Conservation (phyloP, 37 sponge, comb jelly and placozoan species). For the Spongilla lacustris region DNA sequence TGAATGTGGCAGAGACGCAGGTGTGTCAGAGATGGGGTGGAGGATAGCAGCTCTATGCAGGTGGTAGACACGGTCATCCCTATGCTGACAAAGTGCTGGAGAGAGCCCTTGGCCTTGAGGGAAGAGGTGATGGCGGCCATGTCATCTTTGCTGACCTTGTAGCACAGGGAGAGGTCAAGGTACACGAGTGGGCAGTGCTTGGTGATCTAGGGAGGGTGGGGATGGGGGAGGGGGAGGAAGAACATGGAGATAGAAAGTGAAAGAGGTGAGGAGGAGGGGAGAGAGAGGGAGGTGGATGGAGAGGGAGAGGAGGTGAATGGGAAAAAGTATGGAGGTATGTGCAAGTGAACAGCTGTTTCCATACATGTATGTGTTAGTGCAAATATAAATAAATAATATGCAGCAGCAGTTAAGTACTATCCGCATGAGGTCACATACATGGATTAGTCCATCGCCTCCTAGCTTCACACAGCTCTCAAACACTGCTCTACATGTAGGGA, state of each 20-base stretch:
- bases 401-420: too few species aligned
- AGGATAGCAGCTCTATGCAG: slow-evolving; percentile 26
- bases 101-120: slow-evolving; percentile 41
- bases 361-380: too few species aligned
- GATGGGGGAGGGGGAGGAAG: neutral
- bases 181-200: slow-evolving; percentile 28
- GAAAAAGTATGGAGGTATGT: neutral
- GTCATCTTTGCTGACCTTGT: slow-evolving; percentile 33
- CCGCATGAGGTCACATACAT: too few species aligned
- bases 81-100: slow-evolving; percentile 33
- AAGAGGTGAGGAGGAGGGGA: neutral
- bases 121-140: slow-evolving; percentile 30
- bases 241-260: neutral
- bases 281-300: too few species aligned
- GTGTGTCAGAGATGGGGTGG: slow-evolving; percentile 34
- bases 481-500: slow-evolving; percentile 36
- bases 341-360: too few species aligned
- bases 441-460: slow-evolving; percentile 61
- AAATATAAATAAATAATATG: too few species aligned
- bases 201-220: slow-evolving; percentile 52
- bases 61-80: slow-evolving; percentile 23
- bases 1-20: slow-evolving; percentile 61
- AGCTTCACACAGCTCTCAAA: slow-evolving; percentile 70
- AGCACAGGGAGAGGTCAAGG: slow-evolving; percentile 67
- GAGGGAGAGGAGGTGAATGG: neutral